Base-by-base conservation (phyloP, 2,797 vertebrate species). In the Sebastolobus altivelis region DNA sequence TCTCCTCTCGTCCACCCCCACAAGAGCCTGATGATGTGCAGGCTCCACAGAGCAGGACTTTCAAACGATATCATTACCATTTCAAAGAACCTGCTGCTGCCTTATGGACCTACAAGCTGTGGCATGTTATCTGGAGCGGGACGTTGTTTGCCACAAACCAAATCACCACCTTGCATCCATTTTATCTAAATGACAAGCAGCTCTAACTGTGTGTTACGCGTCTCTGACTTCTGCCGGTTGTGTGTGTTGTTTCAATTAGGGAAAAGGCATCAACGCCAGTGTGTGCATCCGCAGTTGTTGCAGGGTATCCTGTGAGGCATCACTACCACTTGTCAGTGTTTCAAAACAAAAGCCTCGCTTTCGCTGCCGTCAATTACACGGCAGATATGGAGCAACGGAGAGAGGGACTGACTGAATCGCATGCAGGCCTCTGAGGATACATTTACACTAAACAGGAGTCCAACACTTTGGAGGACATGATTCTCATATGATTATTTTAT, bases 11-110 rank as follows among this genome's bases (percentile, higher is more conserved):
- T 81, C 89, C 86, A 81, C 83, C 79, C 88, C 78, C 91, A 89
- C 89, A 88, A 72, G 75, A 88, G 87, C 75, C 74, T 90, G 90
- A 88, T 83, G 91, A 90, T 92, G 89, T 89, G 90, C 91, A 88
- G 85, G 69, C 90, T 90, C 83, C 80, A 83, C 83, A 79, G 85
- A 87, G 78, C 88, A 92, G 86, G 79, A 88, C 87, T 88, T 92
- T 93, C 84, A 94, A 93, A 89, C 56, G 54, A 83, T 84, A 87
- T 85, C 76, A 92, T 94, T 94, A 89, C 82, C 93, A 95, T 93
- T 93, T 94, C 91, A 94, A 94, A 93, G 86, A 79, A 73, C 63
- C 84, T 75, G 83, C 88, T 68, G 87, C 79, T 72, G 81, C 74
- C 86, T 83, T 61, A 65, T 46, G 66, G 72, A 80, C 87, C 72